Conservation (phyloP, 1,140 invertebrate genomes). For the Drosophila varians region DNA sequence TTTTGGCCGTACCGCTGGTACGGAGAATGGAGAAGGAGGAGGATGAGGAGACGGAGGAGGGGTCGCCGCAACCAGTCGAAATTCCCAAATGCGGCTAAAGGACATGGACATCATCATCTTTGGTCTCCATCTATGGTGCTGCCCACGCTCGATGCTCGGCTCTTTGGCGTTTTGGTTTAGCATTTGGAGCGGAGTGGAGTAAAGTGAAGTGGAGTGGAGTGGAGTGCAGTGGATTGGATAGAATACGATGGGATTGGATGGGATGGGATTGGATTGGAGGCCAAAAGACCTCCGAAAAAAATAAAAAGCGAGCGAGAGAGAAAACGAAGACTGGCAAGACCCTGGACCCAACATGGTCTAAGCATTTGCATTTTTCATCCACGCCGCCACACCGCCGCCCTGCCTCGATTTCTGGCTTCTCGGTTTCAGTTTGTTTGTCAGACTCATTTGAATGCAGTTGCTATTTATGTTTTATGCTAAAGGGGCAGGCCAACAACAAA, state of each 20-base stretch:
- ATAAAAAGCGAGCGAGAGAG: slow-evolving; percentile 3
- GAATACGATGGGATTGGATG: neutral
- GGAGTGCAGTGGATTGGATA: neutral
- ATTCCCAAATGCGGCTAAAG: slow-evolving; percentile 44
- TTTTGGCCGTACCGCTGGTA: neutral
- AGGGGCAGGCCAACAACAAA: slow-evolving; percentile 39
- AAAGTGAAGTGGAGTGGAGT: neutral
- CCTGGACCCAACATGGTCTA: slow-evolving; percentile 36
- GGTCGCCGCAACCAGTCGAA: neutral
- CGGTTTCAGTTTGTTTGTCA: slow-evolving; percentile 65
- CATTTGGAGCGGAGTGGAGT: neutral
- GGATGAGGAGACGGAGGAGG: no score
- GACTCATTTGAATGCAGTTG: slow-evolving; percentile 79
- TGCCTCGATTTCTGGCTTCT: neutral
- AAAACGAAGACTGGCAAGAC: slow-evolving; percentile 21
- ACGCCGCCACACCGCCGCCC: slow-evolving; percentile 10
- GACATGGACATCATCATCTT: slow-evolving; percentile 50
- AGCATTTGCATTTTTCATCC: slow-evolving; percentile 50
- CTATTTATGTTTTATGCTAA: slow-evolving; percentile 82
- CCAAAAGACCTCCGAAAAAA: neutral
- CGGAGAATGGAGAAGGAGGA: slow-evolving; percentile 9
- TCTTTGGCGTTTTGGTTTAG: neutral
- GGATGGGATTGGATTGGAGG: neutral
- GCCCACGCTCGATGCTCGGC: slow-evolving; percentile 26
- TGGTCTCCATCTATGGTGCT: slow-evolving; percentile 31